Evolutionary conservation across 2,113 vertebrate genomes (phyloP).

Genomic region (Talpa occidentalis): DNA sequence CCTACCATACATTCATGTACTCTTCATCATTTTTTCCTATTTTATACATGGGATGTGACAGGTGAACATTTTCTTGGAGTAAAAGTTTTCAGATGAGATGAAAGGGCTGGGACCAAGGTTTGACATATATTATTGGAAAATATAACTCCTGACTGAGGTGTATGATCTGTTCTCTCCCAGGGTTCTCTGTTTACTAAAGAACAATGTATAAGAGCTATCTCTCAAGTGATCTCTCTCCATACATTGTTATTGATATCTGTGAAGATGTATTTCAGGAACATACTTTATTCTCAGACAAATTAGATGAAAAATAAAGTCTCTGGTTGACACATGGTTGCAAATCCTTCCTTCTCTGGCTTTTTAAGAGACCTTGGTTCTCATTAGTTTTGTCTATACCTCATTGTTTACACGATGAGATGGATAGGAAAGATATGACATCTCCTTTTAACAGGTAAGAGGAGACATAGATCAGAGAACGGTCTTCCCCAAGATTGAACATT

Average conservation of each 20-base stretch:
- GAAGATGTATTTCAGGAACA: neutral
- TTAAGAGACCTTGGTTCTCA: neutral
- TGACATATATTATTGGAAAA: neutral
- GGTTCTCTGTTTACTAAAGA: neutral
- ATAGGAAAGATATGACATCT: neutral
- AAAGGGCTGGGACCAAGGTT: neutral
- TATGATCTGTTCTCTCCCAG: neutral
- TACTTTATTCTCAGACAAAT: neutral
- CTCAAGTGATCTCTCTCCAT: neutral
- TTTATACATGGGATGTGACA: neutral
- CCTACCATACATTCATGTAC: neutral
- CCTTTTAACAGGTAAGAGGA: neutral
- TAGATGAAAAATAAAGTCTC: neutral
- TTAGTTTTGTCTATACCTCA: neutral
- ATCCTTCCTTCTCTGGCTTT: neutral
- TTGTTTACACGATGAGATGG: neutral
- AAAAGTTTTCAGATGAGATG: conserved; percentile 27
- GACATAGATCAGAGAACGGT: neutral
- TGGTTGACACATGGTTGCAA: neutral
- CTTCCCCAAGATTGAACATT: neutral
- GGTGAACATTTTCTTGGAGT: neutral
- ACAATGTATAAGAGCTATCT: neutral
- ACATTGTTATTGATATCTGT: neutral
- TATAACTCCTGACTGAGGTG: neutral
- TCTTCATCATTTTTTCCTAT: conserved; percentile 44